Percentiles rank a stretch among this genome's conserved stretches.
phyloP scores from a whole-genome alignment of 64 coral and sea anemone genomes.

The Acropora yongei region DNA sequence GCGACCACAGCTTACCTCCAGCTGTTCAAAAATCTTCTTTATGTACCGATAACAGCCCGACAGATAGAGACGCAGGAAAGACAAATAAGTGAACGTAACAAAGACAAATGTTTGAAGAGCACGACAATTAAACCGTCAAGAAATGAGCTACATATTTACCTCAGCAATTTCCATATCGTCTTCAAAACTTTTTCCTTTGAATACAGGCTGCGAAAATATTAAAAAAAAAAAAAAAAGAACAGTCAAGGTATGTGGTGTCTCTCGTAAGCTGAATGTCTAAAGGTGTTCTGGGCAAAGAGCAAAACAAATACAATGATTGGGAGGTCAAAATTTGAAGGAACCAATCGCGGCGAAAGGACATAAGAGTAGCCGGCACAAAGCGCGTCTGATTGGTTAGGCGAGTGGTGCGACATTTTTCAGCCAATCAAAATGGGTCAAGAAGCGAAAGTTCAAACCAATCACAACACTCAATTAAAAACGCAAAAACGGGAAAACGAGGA shows the following conservation, averaged over 20 bases:
- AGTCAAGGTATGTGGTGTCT: neutral
- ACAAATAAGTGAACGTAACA: neutral
- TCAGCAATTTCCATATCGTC: constrained; percentile 96
- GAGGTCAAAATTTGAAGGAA: too few species aligned
- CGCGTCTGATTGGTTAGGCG: too few species aligned
- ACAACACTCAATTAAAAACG: too few species aligned
- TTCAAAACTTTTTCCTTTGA: constrained; percentile 77
- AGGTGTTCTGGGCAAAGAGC: neutral
- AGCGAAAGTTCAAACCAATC: too few species aligned
- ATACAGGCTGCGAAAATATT: constrained; percentile 74
- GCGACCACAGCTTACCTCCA: constrained; percentile 69
- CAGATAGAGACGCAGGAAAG: neutral
- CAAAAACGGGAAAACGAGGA: too few species aligned
- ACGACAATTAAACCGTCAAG: too few species aligned
- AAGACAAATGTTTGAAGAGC: neutral
- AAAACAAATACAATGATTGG: neutral
- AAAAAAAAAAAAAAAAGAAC: neutral
- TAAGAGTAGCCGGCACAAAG: too few species aligned
- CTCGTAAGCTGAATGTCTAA: neutral
- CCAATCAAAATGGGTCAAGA: too few species aligned
- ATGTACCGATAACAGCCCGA: constrained; percentile 99
- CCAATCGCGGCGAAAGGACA: too few species aligned
- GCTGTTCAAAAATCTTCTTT: constrained; percentile 98
- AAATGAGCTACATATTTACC: constrained; percentile 52
- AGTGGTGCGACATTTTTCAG: too few species aligned